Evolutionary conservation across 1,140 invertebrate species (phyloP), one percentile per base, ranked within the genome.

Genomic region (Neodiprion lecontei): DNA sequence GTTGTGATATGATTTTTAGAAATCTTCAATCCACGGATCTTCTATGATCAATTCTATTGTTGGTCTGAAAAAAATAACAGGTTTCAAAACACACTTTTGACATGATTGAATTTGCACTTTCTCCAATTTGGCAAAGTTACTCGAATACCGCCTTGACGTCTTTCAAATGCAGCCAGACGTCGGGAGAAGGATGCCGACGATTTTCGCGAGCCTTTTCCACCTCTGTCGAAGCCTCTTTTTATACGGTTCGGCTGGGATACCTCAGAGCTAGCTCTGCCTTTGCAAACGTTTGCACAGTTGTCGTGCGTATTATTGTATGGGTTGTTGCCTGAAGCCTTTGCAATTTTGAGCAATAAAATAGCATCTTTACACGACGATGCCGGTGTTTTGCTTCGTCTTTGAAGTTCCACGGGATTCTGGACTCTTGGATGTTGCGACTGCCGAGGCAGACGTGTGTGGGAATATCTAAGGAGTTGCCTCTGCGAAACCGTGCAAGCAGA

Each of bases 291-390:
- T 61, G 53, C 53, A 61, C 53, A 61, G 7, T 40, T 17, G 53
- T 61, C 53, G 53, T 61, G 53, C 53, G 53, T 61, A 61, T 61
- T 61, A 61, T 61, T 61, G 53, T 61, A 61, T 61, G 53, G 53
- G 53, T 61, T 61, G 53, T 61, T 17, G 79, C 67, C 75, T 81
- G 70, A 79, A 17, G 73, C 72, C 73, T 72, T 73, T 73, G 67
- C 73, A 74, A 80, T 78, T 78, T 76, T 65, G 77, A 74, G 80
- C 80, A 80, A 81, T 81, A 80, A 81, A 81, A 81, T 75, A 77
- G 77, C 74, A 73, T 74, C 74, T 61, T 72, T 47, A 47, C 8
- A 69, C 67, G 67, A 23, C 21, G 69, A 67, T 70, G 65, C 61
- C 75, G 75, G 70, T 74, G 78, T 75, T 81, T 73, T 69, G 78